Percentiles rank a stretch among this genome's conserved stretches.
Conservation (phyloP, 2,888 invertebrate species). For the Leptura quadrifasciata region DNA sequence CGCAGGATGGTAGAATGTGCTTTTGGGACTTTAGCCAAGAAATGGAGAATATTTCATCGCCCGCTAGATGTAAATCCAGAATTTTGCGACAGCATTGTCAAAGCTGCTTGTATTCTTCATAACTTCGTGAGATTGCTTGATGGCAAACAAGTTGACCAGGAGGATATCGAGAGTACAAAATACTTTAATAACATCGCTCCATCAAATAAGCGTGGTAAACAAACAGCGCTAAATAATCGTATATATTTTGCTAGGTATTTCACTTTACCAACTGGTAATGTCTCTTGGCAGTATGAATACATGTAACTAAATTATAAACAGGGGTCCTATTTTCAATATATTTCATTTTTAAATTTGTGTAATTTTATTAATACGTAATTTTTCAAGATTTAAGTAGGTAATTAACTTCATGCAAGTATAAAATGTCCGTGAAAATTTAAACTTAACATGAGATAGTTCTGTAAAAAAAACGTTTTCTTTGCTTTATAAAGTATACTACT, state of each 20-base stretch:
- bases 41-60: constrained; percentile 46
- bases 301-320: no score
- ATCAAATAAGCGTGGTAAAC: constrained; percentile 8
- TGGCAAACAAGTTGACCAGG: constrained; percentile 21
- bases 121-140: constrained; percentile 34
- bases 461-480: no score
- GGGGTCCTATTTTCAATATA: no score
- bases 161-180: background rate
- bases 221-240: background rate
- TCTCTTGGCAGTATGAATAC: constrained; percentile 8
- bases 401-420: no score
- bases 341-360: no score
- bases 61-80: constrained; percentile 38
- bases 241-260: constrained; percentile 6
- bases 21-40: constrained; percentile 47
- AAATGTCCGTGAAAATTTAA: no score
- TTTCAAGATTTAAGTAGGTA: no score
- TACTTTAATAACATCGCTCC: background rate
- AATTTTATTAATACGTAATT: no score
- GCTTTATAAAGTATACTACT: no score
- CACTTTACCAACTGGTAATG: background rate
- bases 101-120: constrained; percentile 38
- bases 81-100: constrained; percentile 29
- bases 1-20: constrained; percentile 39
- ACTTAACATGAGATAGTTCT: no score